These are phyloP conservation scores for Caenorhabditis macrosperma DNA, from an alignment of 2,888 invertebrate genomes.

Conservation along the genomic window DNA sequence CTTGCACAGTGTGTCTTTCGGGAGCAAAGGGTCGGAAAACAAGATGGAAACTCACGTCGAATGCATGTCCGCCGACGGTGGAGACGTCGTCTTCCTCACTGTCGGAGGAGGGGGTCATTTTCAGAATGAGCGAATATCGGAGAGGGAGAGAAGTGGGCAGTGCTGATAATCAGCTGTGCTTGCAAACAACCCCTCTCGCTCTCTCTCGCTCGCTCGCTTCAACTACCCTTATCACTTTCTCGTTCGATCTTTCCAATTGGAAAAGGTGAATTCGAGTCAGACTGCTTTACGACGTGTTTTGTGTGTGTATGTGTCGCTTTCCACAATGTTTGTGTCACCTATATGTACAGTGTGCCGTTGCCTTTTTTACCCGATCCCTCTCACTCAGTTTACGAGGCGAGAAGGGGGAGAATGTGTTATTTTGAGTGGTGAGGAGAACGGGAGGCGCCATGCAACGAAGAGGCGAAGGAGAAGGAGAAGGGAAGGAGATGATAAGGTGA, in stretches of 20 bases:
- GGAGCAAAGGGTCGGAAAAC: too few relatives aligned
- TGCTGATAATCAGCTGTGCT: slow-evolving; percentile 15
- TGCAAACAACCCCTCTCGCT: slow-evolving; percentile 2
- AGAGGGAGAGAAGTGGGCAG: neutral
- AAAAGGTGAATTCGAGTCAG: slow-evolving; percentile 13
- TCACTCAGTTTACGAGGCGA: too few relatives aligned
- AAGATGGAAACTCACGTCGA: neutral
- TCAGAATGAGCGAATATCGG: slow-evolving; percentile 2
- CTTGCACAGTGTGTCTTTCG: too few relatives aligned
- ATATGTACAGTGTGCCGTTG: neutral
- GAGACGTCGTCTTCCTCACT: neutral
- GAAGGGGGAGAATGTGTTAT: too few relatives aligned
- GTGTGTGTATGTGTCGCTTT: slow-evolving; percentile 11
- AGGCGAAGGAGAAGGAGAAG: neutral
- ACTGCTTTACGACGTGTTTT: slow-evolving; percentile 33
- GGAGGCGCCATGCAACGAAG: neutral
- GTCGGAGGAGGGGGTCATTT: slow-evolving; percentile 10
- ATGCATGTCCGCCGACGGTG: neutral
- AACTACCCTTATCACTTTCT: neutral
- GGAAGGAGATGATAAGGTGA: slow-evolving; percentile 23
- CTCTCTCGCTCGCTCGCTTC: slow-evolving; percentile 1
- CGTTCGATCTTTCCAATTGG: neutral
- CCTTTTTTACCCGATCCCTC: slow-evolving; percentile 2
- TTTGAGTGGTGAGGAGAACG: neutral
- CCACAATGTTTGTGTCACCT: neutral